Evolutionary conservation across 2,113 vertebrate species (phyloP).

Genomic region (Azemiops feae): DNA sequence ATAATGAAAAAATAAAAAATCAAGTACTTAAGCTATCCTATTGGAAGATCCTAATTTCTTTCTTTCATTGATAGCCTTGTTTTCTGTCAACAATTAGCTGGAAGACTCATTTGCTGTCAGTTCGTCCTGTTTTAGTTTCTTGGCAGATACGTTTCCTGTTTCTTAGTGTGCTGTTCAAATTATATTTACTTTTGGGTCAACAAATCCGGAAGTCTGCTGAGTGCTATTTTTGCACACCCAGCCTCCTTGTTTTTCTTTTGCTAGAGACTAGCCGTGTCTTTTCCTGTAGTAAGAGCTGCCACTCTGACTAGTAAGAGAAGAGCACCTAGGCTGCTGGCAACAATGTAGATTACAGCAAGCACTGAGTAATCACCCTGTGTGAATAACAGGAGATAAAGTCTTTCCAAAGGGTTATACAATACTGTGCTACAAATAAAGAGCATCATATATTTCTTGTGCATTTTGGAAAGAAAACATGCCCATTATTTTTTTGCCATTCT

Average conservation of each 20-base stretch:
- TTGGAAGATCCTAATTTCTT: background rate
- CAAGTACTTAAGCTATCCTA: background rate
- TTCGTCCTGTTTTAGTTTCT: background rate
- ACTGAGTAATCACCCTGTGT: background rate
- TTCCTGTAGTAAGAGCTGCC: background rate
- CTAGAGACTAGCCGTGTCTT: background rate
- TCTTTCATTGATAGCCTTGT: background rate
- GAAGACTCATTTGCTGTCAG: constrained; percentile 6
- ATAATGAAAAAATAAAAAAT: background rate
- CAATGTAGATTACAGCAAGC: background rate
- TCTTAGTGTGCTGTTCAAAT: constrained; percentile 11
- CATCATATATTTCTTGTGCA: too few relatives aligned
- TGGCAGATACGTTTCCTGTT: constrained; percentile 14
- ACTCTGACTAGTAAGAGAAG: background rate
- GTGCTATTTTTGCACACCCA: constrained; percentile 6
- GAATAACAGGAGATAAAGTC: background rate
- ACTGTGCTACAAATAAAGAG: background rate
- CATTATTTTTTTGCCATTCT: background rate
- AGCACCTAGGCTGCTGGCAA: background rate
- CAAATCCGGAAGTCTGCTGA: constrained; percentile 28
- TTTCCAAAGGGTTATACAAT: background rate
- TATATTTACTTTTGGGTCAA: constrained; percentile 25
- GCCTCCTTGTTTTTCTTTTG: constrained; percentile 7
- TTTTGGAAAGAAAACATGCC: too few relatives aligned
- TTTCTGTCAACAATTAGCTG: background rate